These are phyloP conservation scores for Grapholita molesta DNA, from an alignment of 1,140 invertebrate species.

Conservation along the genomic window DNA sequence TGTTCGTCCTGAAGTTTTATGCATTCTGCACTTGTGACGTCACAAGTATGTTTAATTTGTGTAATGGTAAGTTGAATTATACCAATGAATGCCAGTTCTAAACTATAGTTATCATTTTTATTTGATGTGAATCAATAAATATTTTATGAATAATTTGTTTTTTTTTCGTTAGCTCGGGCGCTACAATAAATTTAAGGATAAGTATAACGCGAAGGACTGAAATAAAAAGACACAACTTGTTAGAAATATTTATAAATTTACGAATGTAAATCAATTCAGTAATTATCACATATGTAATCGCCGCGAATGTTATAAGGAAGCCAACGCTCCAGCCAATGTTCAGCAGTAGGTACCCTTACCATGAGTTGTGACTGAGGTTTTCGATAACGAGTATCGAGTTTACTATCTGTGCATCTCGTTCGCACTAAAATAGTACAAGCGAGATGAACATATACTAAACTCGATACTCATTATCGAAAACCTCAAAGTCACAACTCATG, in stretches of 20 bases:
- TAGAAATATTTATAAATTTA: background rate
- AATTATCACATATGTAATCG: background rate
- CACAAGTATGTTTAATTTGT: background rate
- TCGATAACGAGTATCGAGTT: too few relatives aligned
- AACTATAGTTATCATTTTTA: background rate
- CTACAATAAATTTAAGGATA: too few relatives aligned
- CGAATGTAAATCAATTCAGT: background rate
- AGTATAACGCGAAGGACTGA: too few relatives aligned
- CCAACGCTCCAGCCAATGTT: too few relatives aligned
- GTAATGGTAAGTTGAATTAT: background rate
- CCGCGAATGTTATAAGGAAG: too few relatives aligned
- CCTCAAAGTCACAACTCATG: too few relatives aligned
- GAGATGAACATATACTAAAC: too few relatives aligned
- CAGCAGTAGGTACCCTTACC: too few relatives aligned
- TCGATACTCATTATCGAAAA: too few relatives aligned
- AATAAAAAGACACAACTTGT: background rate
- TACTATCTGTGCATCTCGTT: too few relatives aligned
- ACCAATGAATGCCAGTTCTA: background rate
- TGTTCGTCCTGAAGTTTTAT: background rate
- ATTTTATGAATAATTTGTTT: background rate
- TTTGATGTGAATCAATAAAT: conserved; percentile 16
- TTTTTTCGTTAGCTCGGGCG: background rate
- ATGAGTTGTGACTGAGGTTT: too few relatives aligned
- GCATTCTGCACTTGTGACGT: background rate
- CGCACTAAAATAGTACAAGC: too few relatives aligned